Percentiles rank a stretch among this genome's conserved stretches.
Conservation (phyloP, 2,113 vertebrate species). For the Epinephelus moara region DNA sequence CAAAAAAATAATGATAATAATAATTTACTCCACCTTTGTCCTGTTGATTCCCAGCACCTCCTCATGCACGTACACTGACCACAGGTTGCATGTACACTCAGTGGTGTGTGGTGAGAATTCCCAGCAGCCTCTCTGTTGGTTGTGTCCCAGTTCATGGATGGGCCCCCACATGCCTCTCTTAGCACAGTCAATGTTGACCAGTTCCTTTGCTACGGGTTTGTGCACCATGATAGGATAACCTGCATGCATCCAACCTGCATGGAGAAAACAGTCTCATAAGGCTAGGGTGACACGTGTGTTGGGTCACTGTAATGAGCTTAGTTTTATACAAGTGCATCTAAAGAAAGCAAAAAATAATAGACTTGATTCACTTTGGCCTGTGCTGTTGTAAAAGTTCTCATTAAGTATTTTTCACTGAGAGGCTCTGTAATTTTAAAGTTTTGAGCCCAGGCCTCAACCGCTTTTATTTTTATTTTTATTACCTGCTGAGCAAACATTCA, state of each 20-base stretch:
- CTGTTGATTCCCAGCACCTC: constrained; percentile 74
- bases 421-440: too few relatives aligned
- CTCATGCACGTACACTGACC: constrained; percentile 86
- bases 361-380: too few relatives aligned
- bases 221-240: constrained; percentile 86
- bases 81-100: constrained; percentile 89
- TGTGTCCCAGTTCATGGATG: constrained; percentile 87
- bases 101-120: constrained; percentile 85
- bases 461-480: too few relatives aligned
- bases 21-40: constrained; percentile 45
- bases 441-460: too few relatives aligned
- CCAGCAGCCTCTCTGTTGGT: constrained; percentile 86
- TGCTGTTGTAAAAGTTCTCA: too few relatives aligned
- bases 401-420: too few relatives aligned
- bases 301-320: too few relatives aligned
- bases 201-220: background rate
- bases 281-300: too few relatives aligned
- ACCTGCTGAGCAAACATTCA: too few relatives aligned
- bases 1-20: background rate
- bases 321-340: too few relatives aligned
- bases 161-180: constrained; percentile 72
- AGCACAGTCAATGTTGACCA: constrained; percentile 39
- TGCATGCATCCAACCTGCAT: constrained; percentile 86
- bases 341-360: too few relatives aligned
- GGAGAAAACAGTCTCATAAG: background rate